phyloP scores from a whole-genome alignment of 2,797 vertebrate genomes.

The Apogon hyalosoma region DNA sequence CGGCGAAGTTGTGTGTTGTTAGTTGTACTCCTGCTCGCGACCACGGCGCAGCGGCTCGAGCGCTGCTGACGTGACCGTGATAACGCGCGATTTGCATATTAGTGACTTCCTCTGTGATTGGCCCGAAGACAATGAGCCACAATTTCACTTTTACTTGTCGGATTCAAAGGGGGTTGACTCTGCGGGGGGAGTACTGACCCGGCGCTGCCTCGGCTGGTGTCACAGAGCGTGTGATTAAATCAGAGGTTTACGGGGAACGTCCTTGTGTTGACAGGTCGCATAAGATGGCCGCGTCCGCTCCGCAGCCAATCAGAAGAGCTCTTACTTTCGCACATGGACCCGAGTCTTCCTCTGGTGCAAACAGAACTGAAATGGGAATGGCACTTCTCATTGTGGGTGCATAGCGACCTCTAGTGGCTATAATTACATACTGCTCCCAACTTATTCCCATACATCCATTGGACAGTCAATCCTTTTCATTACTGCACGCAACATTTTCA shows the following conservation, averaged over 20 bases:
- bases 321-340: constrained; percentile 78
- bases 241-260: constrained; percentile 27
- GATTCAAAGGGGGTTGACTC: not conserved
- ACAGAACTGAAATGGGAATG: constrained; percentile 52
- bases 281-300: constrained; percentile 85
- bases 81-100: constrained; percentile 84
- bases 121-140: constrained; percentile 45
- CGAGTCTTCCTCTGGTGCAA: constrained; percentile 55
- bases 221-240: constrained; percentile 21
- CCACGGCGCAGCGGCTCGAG: constrained; percentile 81
- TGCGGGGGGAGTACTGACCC: not conserved
- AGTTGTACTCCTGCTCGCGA: constrained; percentile 84
- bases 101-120: constrained; percentile 80
- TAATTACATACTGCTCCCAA: not conserved
- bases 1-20: constrained; percentile 82
- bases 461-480: no score
- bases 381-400: constrained; percentile 21
- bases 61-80: constrained; percentile 84
- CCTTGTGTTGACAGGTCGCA: constrained; percentile 69
- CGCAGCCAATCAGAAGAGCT: constrained; percentile 81
- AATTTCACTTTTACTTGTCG: not conserved
- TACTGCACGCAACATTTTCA: no score
- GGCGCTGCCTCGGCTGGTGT: not conserved
- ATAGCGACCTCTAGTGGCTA: constrained; percentile 73
- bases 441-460: not conserved